phyloP scores from a whole-genome alignment of 2,797 vertebrate species.

The Uromys caudimaculatus region DNA sequence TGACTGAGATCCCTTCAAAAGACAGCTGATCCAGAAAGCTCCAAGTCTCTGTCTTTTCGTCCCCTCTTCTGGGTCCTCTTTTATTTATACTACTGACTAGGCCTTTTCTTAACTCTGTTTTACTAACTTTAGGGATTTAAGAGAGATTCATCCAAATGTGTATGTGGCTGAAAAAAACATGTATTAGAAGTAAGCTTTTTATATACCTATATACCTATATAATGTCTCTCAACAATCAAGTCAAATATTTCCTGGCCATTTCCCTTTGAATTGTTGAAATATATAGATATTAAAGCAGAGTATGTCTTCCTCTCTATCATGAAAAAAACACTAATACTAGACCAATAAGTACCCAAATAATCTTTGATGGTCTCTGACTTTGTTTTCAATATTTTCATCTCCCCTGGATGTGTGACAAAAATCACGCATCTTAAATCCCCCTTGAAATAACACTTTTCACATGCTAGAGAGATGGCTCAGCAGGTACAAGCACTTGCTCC shows the following conservation, averaged over 20 bases:
- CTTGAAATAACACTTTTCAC: background rate
- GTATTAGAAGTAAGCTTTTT: background rate
- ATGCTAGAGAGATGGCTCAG: background rate
- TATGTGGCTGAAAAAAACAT: background rate
- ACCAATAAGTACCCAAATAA: background rate
- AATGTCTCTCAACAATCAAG: background rate
- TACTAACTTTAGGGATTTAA: background rate
- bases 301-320: background rate
- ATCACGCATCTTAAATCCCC: background rate
- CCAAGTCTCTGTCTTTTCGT: background rate
- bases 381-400: background rate
- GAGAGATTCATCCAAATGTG: background rate
- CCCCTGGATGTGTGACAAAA: background rate
- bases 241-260: background rate
- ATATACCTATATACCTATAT: background rate
- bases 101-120: background rate
- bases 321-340: background rate
- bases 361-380: background rate
- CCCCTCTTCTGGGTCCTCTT: background rate
- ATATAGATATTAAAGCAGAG: background rate
- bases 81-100: background rate
- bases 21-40: background rate
- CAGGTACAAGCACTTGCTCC: background rate
- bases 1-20: background rate
- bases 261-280: background rate